Evolutionary conservation across 2,113 vertebrate genomes (phyloP).

Genomic region (Dipodomys merriami): DNA sequence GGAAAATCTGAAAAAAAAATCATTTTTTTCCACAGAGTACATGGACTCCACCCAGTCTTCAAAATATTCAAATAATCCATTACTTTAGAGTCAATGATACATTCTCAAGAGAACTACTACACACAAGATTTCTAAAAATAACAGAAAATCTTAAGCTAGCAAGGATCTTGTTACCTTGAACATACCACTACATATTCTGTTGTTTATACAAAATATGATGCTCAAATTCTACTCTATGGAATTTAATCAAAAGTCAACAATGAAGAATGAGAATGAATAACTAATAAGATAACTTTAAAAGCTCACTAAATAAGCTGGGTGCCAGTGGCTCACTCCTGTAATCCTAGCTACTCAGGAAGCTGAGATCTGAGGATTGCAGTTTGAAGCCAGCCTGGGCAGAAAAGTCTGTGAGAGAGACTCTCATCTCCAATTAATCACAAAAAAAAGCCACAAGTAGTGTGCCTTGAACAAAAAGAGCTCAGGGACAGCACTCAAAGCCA

Average conservation of each 20-base stretch:
- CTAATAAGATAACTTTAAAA: slow-evolving; percentile 3
- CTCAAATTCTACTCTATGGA: not conserved
- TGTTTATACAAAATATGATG: not conserved
- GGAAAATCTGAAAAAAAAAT: not conserved
- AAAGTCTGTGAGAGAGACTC: too few species aligned
- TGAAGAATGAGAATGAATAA: not conserved
- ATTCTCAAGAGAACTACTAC: not conserved
- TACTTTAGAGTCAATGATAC: not conserved
- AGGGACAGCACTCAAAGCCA: too few species aligned
- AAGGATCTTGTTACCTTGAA: not conserved
- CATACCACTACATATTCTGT: not conserved
- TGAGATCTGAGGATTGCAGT: too few species aligned
- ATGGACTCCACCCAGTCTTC: not conserved
- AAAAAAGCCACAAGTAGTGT: too few species aligned
- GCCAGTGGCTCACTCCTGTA: too few species aligned
- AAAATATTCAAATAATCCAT: not conserved
- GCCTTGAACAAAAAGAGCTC: too few species aligned
- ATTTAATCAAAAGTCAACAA: slow-evolving; percentile 1
- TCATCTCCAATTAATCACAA: too few species aligned
- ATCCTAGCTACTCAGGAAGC: too few species aligned
- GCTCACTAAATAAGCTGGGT: too few species aligned
- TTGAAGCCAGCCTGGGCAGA: too few species aligned
- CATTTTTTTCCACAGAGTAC: not conserved
- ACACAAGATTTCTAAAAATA: not conserved
- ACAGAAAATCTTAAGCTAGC: slow-evolving; percentile 17